A percentile compares a stretch with the other conserved stretches of the same genome.
Evolutionary conservation across 2,797 vertebrate species (phyloP).

Genomic region (Bryconaethiops microstoma): DNA sequence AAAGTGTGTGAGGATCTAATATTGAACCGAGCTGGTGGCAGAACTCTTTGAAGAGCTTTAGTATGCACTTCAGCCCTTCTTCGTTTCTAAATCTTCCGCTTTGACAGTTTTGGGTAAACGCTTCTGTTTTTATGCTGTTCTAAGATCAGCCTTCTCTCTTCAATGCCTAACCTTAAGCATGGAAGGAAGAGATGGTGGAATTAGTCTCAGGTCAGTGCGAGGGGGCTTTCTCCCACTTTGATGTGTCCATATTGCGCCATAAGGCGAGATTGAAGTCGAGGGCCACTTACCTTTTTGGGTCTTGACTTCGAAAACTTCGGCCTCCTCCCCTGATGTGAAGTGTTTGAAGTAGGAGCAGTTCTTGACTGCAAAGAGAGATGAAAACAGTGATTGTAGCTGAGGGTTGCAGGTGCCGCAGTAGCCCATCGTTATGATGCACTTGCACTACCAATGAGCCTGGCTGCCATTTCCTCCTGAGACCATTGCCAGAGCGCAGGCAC

Average conservation of each 20-base stretch:
- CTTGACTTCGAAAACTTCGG: constrained; percentile 94
- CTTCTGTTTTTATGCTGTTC: constrained; percentile 6
- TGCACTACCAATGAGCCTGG: constrained; percentile 48
- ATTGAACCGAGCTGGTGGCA: constrained; percentile 22
- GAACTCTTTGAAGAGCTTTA: constrained; percentile 28
- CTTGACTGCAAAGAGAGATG: constrained; percentile 77
- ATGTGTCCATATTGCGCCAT: constrained; percentile 11
- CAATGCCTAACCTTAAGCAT: not conserved
- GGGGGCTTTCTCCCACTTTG: not conserved
- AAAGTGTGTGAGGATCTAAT: constrained; percentile 5
- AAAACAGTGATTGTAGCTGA: constrained; percentile 58
- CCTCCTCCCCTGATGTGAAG: constrained; percentile 92
- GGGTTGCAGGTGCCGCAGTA: constrained; percentile 48
- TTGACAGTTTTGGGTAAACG: constrained; percentile 11
- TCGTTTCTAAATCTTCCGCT: not conserved
- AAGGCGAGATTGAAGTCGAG: constrained; percentile 6
- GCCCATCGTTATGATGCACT: constrained; percentile 33
- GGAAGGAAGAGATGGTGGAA: not conserved
- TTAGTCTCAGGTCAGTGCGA: not conserved
- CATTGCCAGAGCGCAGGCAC: constrained; percentile 3
- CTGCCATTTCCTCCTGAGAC: constrained; percentile 49
- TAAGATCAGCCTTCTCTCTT: constrained; percentile 3
- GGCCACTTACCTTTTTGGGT: constrained; percentile 91
- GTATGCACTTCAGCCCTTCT: constrained; percentile 26
- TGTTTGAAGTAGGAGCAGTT: constrained; percentile 99